Percentiles rank a stretch among this genome's conserved stretches.
phyloP scores from a whole-genome alignment of 2,797 vertebrate genomes.

The Labroides dimidiatus region DNA sequence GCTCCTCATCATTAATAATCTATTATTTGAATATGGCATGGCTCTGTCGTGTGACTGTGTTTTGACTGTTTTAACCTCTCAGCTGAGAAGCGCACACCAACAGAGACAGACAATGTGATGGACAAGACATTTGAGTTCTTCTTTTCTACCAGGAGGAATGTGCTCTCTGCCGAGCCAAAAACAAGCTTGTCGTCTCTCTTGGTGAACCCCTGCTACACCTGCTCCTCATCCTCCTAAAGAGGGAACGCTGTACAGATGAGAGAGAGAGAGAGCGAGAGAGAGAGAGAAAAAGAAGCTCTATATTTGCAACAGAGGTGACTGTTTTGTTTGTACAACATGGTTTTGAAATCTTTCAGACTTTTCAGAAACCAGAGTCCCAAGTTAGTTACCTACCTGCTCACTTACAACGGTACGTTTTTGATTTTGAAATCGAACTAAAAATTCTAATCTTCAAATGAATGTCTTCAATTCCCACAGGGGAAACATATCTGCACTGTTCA shows the following conservation, averaged over 20 bases:
- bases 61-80: constrained; percentile 88
- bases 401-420: constrained; percentile 78
- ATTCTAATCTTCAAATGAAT: constrained; percentile 82
- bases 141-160: constrained; percentile 71
- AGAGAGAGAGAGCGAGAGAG: constrained; percentile 31
- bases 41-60: constrained; percentile 88
- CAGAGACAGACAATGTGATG: constrained; percentile 55
- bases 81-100: constrained; percentile 72
- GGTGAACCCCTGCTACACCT: constrained; percentile 59
- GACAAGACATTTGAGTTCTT: constrained; percentile 60
- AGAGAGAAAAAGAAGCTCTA: constrained; percentile 87
- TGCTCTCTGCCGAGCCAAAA: constrained; percentile 58
- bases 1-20: constrained; percentile 72
- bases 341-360: constrained; percentile 89
- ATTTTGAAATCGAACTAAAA: constrained; percentile 79
- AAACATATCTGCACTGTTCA: constrained; percentile 82
- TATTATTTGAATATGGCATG: constrained; percentile 87
- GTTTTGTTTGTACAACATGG: constrained; percentile 86
- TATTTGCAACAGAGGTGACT: constrained; percentile 94
- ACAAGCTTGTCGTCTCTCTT: constrained; percentile 64
- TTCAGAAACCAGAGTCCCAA: constrained; percentile 77
- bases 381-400: constrained; percentile 69
- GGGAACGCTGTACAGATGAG: constrained; percentile 84
- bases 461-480: constrained; percentile 80
- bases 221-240: constrained; percentile 62